Percentiles rank a stretch among this genome's conserved stretches.
Evolutionary conservation across 2,888 invertebrate genomes (phyloP).

Genomic region (Drosophila infuscata): DNA sequence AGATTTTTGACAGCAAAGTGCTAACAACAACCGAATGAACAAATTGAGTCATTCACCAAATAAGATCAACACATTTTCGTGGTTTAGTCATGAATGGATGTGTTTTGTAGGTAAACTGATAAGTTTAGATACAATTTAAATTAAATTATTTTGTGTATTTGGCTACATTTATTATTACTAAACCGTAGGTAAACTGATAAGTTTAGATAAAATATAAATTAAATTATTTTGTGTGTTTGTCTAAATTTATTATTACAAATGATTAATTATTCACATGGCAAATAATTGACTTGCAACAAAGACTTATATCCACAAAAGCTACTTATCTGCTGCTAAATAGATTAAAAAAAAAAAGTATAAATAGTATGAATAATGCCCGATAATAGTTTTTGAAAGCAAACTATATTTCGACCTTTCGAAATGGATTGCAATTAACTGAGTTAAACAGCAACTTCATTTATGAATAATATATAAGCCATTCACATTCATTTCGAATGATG

Average conservation of each 20-base stretch:
- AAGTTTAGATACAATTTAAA: not conserved
- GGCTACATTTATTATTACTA: not conserved
- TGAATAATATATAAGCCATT: constrained; percentile 34
- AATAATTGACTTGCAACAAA: not conserved
- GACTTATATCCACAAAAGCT: not conserved
- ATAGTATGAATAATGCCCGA: constrained; percentile 4
- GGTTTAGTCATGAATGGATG: constrained; percentile 10
- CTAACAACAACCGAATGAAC: constrained; percentile 13
- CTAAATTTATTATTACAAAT: not conserved
- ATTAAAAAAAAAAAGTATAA: not conserved
- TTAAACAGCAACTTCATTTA: constrained; percentile 19
- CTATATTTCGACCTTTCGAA: constrained; percentile 28
- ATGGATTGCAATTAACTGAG: constrained; percentile 37
- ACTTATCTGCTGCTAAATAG: not conserved
- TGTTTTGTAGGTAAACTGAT: not conserved
- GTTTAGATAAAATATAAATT: not conserved
- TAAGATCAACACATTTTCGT: constrained; percentile 1
- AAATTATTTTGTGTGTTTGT: not conserved
- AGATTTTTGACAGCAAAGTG: constrained; percentile 31
- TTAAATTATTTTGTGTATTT: not conserved
- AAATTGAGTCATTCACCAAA: constrained; percentile 16
- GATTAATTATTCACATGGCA: not conserved
- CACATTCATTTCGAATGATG: constrained; percentile 51
- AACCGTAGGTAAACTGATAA: not conserved
- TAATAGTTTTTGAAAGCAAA: constrained; percentile 38